phyloP scores from a whole-genome alignment of 2,888 invertebrate species.

The Agrochola lota region DNA sequence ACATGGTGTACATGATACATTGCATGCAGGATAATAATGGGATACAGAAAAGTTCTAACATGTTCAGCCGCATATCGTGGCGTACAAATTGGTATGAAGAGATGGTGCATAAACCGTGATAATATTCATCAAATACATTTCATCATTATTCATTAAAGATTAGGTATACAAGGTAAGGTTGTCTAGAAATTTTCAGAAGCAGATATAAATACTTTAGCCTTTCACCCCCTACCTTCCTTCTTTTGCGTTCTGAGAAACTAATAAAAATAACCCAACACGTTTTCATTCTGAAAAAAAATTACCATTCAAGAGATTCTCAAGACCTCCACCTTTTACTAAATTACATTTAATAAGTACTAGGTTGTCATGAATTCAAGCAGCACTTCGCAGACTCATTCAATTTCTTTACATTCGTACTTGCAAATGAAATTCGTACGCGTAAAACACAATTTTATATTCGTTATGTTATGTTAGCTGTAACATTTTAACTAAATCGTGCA shows the following conservation, averaged over 20 bases:
- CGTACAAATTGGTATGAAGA: too few species aligned
- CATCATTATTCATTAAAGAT: too few species aligned
- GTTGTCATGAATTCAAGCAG: slow-evolving; percentile 45
- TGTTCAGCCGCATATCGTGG: too few species aligned
- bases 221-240: not conserved
- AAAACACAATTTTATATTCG: slow-evolving; percentile 49
- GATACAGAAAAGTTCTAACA: too few species aligned
- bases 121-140: too few species aligned
- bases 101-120: too few species aligned
- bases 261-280: slow-evolving; percentile 20
- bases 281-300: slow-evolving; percentile 25
- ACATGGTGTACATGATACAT: too few species aligned
- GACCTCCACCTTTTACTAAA: slow-evolving; percentile 36
- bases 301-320: slow-evolving; percentile 25
- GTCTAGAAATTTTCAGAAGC: not conserved
- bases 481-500: slow-evolving; percentile 47
- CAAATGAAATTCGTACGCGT: slow-evolving; percentile 49
- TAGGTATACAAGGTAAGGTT: too few species aligned
- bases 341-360: slow-evolving; percentile 49
- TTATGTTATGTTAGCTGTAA: slow-evolving; percentile 47
- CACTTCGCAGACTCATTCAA: slow-evolving; percentile 42
- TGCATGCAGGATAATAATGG: too few species aligned
- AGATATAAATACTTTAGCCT: not conserved
- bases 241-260: slow-evolving; percentile 2
- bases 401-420: slow-evolving; percentile 50